Conservation (phyloP, 2,797 vertebrate species). For the Tenualosa ilisha region DNA sequence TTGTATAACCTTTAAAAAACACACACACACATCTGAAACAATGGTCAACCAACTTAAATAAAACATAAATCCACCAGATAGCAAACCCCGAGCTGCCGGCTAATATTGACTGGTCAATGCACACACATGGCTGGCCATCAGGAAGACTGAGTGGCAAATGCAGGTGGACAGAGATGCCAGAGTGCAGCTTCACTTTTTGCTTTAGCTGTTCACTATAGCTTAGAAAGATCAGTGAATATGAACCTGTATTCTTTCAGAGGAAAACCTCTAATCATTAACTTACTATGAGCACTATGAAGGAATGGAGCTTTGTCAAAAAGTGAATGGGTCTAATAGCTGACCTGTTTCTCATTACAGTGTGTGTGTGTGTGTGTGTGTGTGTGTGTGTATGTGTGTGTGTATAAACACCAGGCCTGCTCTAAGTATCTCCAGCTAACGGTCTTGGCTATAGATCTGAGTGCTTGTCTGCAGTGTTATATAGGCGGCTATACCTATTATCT, state of each 20-base stretch:
- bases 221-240: not conserved
- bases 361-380: slow-evolving; percentile 7
- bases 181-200: no score
- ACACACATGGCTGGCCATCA: no score
- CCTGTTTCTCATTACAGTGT: not conserved
- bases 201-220: no score
- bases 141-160: no score
- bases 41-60: no score
- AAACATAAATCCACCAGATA: no score
- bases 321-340: not conserved
- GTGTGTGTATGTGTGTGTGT: not conserved
- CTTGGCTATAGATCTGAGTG: slow-evolving; percentile 5
- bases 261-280: not conserved
- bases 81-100: no score
- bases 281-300: not conserved
- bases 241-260: not conserved
- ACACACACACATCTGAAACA: no score
- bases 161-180: no score
- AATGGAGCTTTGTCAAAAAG: not conserved
- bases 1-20: no score
- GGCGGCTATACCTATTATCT: not conserved
- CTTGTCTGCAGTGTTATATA: not conserved
- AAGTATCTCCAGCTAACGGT: not conserved
- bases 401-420: not conserved
- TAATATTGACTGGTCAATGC: no score